Base-by-base conservation (phyloP, 2,888 invertebrate genomes). In the Dryobota labecula region DNA sequence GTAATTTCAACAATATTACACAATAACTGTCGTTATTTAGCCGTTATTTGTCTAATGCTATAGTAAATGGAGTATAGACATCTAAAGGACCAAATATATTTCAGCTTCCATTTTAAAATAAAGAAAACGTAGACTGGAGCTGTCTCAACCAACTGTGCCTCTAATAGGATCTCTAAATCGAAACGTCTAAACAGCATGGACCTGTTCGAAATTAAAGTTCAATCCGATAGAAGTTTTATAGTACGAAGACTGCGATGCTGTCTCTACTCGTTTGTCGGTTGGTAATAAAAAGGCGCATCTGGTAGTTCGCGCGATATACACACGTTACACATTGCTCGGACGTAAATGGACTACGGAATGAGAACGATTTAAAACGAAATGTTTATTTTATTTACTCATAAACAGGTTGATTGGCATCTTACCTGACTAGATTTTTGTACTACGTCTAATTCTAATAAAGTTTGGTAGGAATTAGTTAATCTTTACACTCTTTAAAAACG, bases 301-400 rank as follows among this genome's bases (percentile, higher is more conserved):
- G 80, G 66, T 63, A 47, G 66, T 45, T 30, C 54, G 63, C 45
- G 68, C 60, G 65, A 70, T 77, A 63, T 53, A 76, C 30, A 69
- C 63, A 65, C 67, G 38, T 57, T 74, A 86, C 86, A 85, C 82
- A 80, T 80, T 82, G 82, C 86, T 72, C 75, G 65, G 73, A 80
- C 84, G 86, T 87, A 88, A 89, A 91, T 88, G 86, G 84, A 88
- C 82, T 89, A 88, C 88, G 70, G 76, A 92, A 90, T 91, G 91
- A 91, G 92, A 90, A 85, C 84, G 81, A 85, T 81, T 81, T 66
- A n/a, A 69, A 81, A 82, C 65, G 53, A 51, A 57, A 56, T 75
- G 85, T 88, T 88, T 90, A 88, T 91, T 90, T 90, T 84, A 82
- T 86, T 80, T 86, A 68, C 70, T 72, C 79, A 78, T 70, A 45